These are phyloP conservation scores for Cryptus armator DNA, from an alignment of 2,888 invertebrate genomes.

Conservation along the genomic window DNA sequence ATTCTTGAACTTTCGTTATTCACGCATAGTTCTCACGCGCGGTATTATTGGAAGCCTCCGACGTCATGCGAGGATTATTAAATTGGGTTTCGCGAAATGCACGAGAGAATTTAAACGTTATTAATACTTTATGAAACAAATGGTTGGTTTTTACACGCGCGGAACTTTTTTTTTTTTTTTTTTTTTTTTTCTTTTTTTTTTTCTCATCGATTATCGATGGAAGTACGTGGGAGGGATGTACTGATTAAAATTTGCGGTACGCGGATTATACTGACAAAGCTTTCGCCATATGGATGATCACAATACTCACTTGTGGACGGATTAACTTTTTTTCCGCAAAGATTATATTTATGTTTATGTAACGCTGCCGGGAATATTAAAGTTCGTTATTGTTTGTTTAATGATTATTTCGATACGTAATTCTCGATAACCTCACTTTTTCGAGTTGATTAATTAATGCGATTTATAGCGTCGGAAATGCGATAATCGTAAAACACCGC, in stretches of 20 bases:
- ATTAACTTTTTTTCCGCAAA: too few species aligned
- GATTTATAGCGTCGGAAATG: background rate
- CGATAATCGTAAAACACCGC: background rate
- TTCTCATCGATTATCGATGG: conserved; percentile 32
- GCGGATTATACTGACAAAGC: conserved; percentile 6
- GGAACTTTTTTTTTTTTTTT: background rate
- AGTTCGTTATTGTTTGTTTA: too few species aligned
- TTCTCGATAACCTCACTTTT: too few species aligned
- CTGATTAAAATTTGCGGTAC: conserved; percentile 25
- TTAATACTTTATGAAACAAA: background rate
- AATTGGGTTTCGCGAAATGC: conserved; percentile 12
- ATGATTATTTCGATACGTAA: background rate
- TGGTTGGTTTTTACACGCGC: background rate
- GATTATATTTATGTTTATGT: too few species aligned
- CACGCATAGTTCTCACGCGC: background rate
- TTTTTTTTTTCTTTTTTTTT: background rate
- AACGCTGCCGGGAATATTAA: too few species aligned
- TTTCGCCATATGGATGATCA: conserved; percentile 6
- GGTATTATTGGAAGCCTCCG: conserved; percentile 10
- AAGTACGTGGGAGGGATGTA: background rate
- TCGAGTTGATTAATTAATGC: too few species aligned
- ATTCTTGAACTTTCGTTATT: conserved; percentile 17
- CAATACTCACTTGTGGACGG: too few species aligned
- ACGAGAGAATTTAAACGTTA: background rate
- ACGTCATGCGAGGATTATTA: conserved; percentile 17